phyloP scores from a whole-genome alignment of 2,888 invertebrate species.

The Ecliptopera silaceata region DNA sequence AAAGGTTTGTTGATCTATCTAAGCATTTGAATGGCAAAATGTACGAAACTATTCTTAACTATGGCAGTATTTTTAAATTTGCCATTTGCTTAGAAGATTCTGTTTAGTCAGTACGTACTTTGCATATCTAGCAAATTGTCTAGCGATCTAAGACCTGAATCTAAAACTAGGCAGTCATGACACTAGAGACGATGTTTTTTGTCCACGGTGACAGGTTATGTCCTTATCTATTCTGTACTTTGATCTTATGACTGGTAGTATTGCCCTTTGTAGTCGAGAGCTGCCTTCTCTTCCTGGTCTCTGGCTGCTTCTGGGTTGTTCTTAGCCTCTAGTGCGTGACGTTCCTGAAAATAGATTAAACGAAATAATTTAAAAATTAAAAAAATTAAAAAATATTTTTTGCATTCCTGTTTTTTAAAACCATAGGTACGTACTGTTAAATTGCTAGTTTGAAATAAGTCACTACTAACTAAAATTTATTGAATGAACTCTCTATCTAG shows the following conservation, averaged over 20 bases:
- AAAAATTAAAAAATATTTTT: too few species aligned
- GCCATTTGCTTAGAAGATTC: constrained; percentile 6
- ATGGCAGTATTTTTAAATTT: constrained; percentile 22
- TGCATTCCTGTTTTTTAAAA: too few species aligned
- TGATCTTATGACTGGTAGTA: constrained; percentile 78
- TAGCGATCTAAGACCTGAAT: constrained; percentile 1
- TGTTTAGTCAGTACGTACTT: not conserved
- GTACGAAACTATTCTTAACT: constrained; percentile 20
- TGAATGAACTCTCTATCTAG: too few species aligned
- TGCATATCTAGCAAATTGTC: constrained; percentile 1
- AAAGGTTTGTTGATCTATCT: not conserved
- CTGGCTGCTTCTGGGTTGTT: constrained; percentile 78
- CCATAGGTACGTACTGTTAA: too few species aligned
- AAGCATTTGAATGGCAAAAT: constrained; percentile 12
- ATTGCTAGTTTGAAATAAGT: too few species aligned
- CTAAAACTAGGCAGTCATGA: constrained; percentile 33
- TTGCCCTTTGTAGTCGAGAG: constrained; percentile 85
- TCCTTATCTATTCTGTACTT: constrained; percentile 21
- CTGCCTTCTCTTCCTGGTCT: constrained; percentile 67
- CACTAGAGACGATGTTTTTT: constrained; percentile 20
- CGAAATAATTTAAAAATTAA: too few species aligned
- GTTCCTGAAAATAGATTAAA: constrained; percentile 76
- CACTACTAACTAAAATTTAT: too few species aligned
- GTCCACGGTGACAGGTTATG: constrained; percentile 22
- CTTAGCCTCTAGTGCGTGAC: constrained; percentile 80